Conservation (phyloP, 2,113 vertebrate species). For the Macroglossus sobrinus region DNA sequence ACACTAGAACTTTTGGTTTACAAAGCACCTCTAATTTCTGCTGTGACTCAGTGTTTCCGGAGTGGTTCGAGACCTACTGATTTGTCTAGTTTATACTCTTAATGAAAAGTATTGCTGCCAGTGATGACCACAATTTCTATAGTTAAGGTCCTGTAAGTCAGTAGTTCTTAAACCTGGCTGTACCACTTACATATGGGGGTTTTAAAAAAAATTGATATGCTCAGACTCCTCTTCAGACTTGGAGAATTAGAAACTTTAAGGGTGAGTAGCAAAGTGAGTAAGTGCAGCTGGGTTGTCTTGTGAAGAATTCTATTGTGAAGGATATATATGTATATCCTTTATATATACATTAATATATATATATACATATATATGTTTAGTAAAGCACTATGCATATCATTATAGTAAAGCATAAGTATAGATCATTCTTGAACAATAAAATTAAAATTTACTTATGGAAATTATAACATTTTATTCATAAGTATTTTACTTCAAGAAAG, state of each 20-base stretch:
- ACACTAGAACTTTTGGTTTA: background rate
- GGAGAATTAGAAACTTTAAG: background rate
- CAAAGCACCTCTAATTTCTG: background rate
- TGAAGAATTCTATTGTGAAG: background rate
- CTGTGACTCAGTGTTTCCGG: background rate
- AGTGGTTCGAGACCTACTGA: background rate
- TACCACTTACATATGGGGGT: background rate
- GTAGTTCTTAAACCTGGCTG: background rate
- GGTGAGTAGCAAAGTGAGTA: background rate
- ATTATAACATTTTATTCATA: background rate
- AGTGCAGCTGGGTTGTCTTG: background rate
- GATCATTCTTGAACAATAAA: background rate
- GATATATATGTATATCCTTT: background rate
- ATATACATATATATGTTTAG: background rate
- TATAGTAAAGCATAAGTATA: background rate
- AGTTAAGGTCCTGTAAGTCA: background rate
- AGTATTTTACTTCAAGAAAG: conserved; percentile 32
- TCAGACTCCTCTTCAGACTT: background rate
- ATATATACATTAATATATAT: too few species aligned
- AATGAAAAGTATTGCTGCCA: background rate
- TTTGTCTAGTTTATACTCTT: background rate
- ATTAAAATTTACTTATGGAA: conserved; percentile 37
- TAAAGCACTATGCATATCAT: background rate
- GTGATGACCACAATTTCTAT: background rate
- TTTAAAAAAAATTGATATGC: background rate